Base-by-base conservation (phyloP, 2,797 vertebrate species). In the Botia kubotai region DNA sequence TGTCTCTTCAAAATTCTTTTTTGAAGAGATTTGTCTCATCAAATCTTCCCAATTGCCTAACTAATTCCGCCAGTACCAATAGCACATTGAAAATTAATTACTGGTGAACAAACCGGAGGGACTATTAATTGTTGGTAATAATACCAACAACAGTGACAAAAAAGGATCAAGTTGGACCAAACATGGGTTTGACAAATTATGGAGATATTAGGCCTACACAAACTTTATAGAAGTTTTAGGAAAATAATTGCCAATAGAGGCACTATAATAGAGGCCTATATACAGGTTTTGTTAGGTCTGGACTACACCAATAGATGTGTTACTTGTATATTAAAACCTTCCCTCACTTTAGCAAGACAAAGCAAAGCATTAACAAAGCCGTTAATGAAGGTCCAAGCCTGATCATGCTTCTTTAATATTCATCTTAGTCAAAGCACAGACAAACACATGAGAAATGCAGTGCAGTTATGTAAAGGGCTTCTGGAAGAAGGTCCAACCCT, bases 321-420 rank as follows among this genome's bases (percentile, higher is more conserved):
- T 17, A 72, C 17, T 36, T 17, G 4, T 50, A 43, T 58, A 53
- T 36, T 60, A 62, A 62, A 75, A 69, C 43, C 19, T 13, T 75
- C 43, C n/a, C 33, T 53, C 68, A 13, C n/a, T 74, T 78, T 58
- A 74, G 81, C 39, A 74, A 74, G 70, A 75, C 36, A 65, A 82
- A 73, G 69, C 63, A 57, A 77, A 73, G 76, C 70, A 36, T 65
- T 60, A 81, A 81, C 73, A 81, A 70, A 81, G 73, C 72, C 13
- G 13, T 53, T 63, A 65, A 75, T 68, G 17, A 71, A 75, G 65
- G 57, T 69, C 71, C 76, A 70, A 83, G 82, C 65, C 77, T 55
- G 50, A 65, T 68, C 77, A 83, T 80, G 58, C 82, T 83, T 77
- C 52, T 77, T 80, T 66, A 80, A 72, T 72, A 71, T 43, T 53